Evolutionary conservation across 2,113 vertebrate genomes (phyloP).

Genomic region (Osmerus mordax): DNA sequence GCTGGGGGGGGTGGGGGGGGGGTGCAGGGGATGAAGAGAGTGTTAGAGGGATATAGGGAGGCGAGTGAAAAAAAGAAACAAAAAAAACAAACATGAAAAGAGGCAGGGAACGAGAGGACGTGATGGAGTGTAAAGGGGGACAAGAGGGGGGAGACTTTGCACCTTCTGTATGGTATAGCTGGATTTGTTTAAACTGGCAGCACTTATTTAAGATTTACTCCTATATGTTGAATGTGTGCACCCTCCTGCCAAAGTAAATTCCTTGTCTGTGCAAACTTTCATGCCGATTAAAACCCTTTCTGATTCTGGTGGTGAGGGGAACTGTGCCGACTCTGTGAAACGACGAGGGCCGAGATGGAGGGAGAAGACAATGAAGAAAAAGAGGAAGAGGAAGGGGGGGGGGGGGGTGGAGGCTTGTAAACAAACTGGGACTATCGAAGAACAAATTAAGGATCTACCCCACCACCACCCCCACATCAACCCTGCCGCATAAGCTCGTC

Average conservation of each 20-base stretch:
- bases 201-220: too few species aligned
- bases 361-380: not conserved
- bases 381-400: slow-evolving; percentile 1
- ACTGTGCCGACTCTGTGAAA: not conserved
- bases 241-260: too few species aligned
- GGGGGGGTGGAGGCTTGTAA: not conserved
- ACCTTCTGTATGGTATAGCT: too few species aligned
- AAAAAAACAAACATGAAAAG: not conserved
- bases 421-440: not conserved
- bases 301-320: not conserved
- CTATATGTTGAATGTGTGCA: too few species aligned
- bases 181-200: too few species aligned
- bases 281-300: too few species aligned
- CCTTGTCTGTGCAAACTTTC: too few species aligned
- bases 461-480: too few species aligned
- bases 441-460: too few species aligned
- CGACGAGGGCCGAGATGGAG: not conserved
- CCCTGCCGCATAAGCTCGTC: too few species aligned
- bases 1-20: slow-evolving; percentile 71
- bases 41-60: too few species aligned
- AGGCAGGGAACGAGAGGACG: not conserved
- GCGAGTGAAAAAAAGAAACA: not conserved
- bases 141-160: too few species aligned
- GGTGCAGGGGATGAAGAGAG: not conserved
- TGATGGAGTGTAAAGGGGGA: not conserved